Evolutionary conservation across 2,888 invertebrate genomes (phyloP).

Genomic region (Parnassius glacialis): DNA sequence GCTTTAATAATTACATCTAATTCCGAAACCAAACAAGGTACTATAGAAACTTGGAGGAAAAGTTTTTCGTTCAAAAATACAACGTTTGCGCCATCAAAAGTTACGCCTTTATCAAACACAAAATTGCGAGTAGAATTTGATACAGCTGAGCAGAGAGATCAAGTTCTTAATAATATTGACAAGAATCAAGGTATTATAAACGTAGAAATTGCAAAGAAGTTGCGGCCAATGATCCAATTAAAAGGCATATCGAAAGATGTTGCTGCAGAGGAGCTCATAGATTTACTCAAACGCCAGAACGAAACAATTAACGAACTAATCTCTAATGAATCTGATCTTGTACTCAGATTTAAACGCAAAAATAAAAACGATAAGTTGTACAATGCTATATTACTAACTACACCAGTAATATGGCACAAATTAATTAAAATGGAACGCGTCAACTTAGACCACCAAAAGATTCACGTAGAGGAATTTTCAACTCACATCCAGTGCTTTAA

Average conservation of each 20-base stretch:
- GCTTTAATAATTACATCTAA: neutral
- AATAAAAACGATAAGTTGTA: neutral
- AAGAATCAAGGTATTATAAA: neutral
- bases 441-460: neutral
- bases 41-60: neutral
- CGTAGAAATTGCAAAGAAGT: neutral
- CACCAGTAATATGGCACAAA: too few relatives aligned
- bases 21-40: neutral
- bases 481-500: too few relatives aligned
- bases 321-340: neutral
- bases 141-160: neutral
- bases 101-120: neutral
- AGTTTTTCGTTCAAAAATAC: neutral
- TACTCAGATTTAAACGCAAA: neutral
- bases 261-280: neutral
- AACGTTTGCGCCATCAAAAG: neutral
- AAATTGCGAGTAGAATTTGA: neutral
- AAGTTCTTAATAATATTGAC: neutral
- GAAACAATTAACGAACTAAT: neutral
- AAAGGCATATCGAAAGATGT: neutral
- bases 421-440: neutral
- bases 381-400: neutral
- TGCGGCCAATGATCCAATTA: neutral
- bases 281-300: neutral
- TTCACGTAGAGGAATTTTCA: neutral